Conservation (phyloP, 1,140 invertebrate species). For the Drosophila equinoxialis region DNA sequence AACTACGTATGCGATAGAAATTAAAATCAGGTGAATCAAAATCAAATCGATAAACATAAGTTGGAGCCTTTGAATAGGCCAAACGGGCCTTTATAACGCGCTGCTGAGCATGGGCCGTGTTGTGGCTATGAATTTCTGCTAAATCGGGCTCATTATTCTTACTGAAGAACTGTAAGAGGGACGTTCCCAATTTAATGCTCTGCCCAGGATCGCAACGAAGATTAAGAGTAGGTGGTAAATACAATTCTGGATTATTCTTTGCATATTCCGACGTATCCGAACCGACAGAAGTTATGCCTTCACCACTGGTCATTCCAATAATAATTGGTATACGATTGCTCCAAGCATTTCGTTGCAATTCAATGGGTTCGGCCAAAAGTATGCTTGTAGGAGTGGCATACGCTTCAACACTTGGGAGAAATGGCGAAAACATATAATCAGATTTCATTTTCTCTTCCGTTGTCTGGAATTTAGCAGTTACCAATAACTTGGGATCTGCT, state of each 20-base stretch:
- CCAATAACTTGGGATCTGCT: slow-evolving; percentile 39
- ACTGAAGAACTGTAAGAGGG: slow-evolving; percentile 41
- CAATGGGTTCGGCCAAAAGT: slow-evolving; percentile 43
- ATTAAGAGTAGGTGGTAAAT: slow-evolving; percentile 42
- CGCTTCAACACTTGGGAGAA: slow-evolving; percentile 49
- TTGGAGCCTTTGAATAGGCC: slow-evolving; percentile 63
- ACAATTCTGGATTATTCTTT: slow-evolving; percentile 30
- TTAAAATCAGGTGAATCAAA: slow-evolving; percentile 77
- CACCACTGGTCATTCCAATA: slow-evolving; percentile 52
- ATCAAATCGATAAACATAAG: slow-evolving; percentile 83
- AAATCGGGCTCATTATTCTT: background rate
- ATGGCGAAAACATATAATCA: background rate
- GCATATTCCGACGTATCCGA: no score
- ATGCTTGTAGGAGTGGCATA: slow-evolving; percentile 42
- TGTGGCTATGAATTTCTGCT: slow-evolving; percentile 49
- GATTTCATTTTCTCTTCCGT: slow-evolving; percentile 21
- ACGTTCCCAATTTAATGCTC: slow-evolving; percentile 38
- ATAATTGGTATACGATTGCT: slow-evolving; percentile 65
- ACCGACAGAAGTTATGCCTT: slow-evolving; percentile 13
- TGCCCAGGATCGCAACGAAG: slow-evolving; percentile 26
- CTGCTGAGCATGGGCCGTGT: slow-evolving; percentile 68
- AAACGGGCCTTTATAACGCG: slow-evolving; percentile 65
- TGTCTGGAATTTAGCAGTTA: slow-evolving; percentile 32
- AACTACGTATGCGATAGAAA: slow-evolving; percentile 55
- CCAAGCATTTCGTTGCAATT: slow-evolving; percentile 54